Evolutionary conservation across 2,797 vertebrate genomes (phyloP).

Genomic region (Ataeniobius toweri): DNA sequence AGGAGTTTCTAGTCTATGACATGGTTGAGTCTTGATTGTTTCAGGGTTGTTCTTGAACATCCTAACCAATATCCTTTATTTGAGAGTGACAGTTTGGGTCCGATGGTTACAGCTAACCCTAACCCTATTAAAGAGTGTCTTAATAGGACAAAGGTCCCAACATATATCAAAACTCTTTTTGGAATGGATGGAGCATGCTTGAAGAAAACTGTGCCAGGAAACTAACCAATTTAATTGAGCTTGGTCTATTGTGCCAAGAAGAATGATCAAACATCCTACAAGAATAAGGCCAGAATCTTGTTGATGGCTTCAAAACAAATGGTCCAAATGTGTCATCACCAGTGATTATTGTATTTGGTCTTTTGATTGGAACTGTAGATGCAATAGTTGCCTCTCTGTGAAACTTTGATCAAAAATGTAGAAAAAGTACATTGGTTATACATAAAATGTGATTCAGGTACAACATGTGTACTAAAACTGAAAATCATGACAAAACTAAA

Average conservation of each 20-base stretch:
- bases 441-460: not conserved
- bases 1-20: not conserved
- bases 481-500: not conserved
- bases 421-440: not conserved
- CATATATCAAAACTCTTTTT: not conserved
- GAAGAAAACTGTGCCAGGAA: no score
- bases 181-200: not conserved
- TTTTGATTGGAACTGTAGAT: not conserved
- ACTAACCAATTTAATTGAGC: not conserved
- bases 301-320: not conserved
- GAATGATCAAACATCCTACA: not conserved
- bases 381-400: slow-evolving; percentile 39
- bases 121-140: not conserved
- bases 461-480: not conserved
- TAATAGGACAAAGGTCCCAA: not conserved
- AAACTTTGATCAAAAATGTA: slow-evolving; percentile 47
- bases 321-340: not conserved
- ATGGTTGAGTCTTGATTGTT: not conserved
- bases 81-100: not conserved
- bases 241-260: not conserved
- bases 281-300: not conserved
- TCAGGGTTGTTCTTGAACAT: not conserved
- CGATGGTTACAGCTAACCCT: not conserved
- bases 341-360: not conserved
- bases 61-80: not conserved